Evolutionary conservation across 2,113 vertebrate species (phyloP).

Genomic region (Burhinus oedicnemus): DNA sequence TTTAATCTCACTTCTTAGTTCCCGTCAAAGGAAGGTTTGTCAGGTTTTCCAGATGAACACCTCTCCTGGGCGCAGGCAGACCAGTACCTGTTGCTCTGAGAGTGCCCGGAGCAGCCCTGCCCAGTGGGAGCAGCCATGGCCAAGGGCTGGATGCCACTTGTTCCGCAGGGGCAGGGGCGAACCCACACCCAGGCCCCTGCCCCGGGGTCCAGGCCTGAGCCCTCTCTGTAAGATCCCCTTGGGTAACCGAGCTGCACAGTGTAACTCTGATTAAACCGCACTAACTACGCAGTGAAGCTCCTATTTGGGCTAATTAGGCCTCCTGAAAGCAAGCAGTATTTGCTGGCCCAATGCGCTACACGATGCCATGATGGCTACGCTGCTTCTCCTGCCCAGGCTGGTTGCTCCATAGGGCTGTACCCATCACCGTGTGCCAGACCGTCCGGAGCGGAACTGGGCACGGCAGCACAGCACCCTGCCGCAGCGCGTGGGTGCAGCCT

Average conservation of each 20-base stretch:
- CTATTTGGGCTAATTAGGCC: background rate
- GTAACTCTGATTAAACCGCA: background rate
- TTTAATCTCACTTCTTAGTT: background rate
- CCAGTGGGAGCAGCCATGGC: accelerated
- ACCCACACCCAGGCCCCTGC: background rate
- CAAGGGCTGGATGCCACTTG: accelerated
- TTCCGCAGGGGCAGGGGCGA: background rate
- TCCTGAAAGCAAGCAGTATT: background rate
- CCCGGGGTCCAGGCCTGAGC: background rate
- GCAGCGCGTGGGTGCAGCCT: background rate
- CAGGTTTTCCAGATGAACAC: accelerated
- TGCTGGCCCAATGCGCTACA: accelerated
- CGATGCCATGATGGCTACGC: accelerated
- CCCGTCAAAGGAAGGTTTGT: background rate
- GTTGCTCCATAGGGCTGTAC: accelerated
- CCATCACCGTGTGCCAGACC: background rate
- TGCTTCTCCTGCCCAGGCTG: too few relatives aligned
- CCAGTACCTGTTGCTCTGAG: background rate
- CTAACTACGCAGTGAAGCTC: background rate
- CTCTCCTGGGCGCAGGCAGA: background rate
- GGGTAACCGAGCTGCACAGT: background rate
- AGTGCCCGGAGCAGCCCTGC: background rate
- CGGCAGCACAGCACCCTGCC: background rate
- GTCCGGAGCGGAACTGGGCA: background rate
- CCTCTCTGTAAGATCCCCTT: background rate